Percentiles rank a stretch among this genome's conserved stretches.
phyloP scores from a whole-genome alignment of 2,113 vertebrate species.

The Pelecanus crispus region DNA sequence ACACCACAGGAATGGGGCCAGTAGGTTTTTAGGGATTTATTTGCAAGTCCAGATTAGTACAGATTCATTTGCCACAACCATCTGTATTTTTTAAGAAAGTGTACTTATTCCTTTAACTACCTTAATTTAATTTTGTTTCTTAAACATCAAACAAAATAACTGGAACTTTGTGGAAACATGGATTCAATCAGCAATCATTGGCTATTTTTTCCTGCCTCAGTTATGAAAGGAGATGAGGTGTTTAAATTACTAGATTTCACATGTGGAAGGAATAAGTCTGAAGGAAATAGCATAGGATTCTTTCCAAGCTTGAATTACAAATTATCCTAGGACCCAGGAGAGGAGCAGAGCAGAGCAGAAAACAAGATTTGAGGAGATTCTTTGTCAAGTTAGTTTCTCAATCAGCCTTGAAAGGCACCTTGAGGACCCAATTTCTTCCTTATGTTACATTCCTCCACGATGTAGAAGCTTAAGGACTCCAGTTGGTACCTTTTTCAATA shows the following conservation, averaged over 20 bases:
- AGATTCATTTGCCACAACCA: constrained; percentile 44
- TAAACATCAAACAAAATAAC: constrained; percentile 64
- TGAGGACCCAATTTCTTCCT: constrained; percentile 61
- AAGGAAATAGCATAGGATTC: constrained; percentile 75
- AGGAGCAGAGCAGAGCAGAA: constrained; percentile 63
- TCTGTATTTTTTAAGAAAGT: constrained; percentile 16
- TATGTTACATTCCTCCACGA: constrained; percentile 22
- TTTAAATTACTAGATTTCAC: constrained; percentile 78
- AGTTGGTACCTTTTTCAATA: constrained; percentile 6
- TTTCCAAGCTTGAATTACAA: constrained; percentile 78
- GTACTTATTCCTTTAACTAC: constrained; percentile 56
- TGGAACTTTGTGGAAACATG: constrained; percentile 65
- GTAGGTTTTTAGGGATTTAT: constrained; percentile 62
- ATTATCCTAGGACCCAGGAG: constrained; percentile 69
- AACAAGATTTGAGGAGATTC: constrained; percentile 67
- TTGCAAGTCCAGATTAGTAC: constrained; percentile 56
- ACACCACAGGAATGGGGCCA: constrained; percentile 36
- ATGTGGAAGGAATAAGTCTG: constrained; percentile 79
- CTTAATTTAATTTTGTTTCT: constrained; percentile 33
- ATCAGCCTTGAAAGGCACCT: constrained; percentile 64
- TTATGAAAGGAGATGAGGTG: constrained; percentile 78
- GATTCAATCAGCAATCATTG: constrained; percentile 69
- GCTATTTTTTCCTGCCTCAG: constrained; percentile 43
- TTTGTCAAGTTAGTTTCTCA: constrained; percentile 62
- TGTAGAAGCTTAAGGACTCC: constrained; percentile 27